These are phyloP conservation scores for Drosophila bocki DNA, from an alignment of 1,140 invertebrate species.

Conservation along the genomic window DNA sequence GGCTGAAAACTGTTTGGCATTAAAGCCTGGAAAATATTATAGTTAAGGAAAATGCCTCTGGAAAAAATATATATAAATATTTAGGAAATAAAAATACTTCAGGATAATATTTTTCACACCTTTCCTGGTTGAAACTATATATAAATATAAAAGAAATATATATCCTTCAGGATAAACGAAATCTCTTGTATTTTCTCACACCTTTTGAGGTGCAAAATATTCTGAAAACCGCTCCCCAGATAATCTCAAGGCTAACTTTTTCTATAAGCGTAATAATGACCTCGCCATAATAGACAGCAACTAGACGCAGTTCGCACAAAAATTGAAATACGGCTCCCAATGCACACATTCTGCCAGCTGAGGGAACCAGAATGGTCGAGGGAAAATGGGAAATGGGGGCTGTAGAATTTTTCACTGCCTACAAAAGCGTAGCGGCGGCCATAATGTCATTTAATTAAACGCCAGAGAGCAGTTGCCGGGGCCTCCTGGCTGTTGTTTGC, in stretches of 20 bases:
- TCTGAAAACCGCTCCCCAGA: constrained; percentile 33
- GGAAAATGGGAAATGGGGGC: constrained; percentile 34
- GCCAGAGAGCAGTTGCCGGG: constrained; percentile 73
- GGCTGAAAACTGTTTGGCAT: not conserved
- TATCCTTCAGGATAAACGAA: not conserved
- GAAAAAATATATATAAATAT: not conserved
- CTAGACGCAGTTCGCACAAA: constrained; percentile 61
- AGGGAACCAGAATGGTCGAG: constrained; percentile 9
- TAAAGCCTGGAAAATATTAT: constrained; percentile 28
- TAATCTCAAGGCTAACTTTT: constrained; percentile 44
- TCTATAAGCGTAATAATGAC: constrained; percentile 56
- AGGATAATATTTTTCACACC: constrained; percentile 6
- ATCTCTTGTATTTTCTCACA: not conserved
- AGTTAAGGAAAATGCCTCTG: not conserved
- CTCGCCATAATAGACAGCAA: constrained; percentile 58
- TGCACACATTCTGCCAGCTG: constrained; percentile 62
- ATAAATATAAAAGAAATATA: not conserved
- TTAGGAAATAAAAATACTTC: not conserved
- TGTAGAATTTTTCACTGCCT: constrained; percentile 71
- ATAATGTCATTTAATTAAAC: constrained; percentile 84
- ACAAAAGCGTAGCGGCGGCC: constrained; percentile 50
- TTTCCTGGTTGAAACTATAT: constrained; percentile 3
- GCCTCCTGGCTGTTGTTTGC: constrained; percentile 41
- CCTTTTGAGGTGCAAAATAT: constrained; percentile 53
- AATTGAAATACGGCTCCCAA: constrained; percentile 79